A percentile compares a stretch with the other conserved stretches of the same genome.
These are phyloP conservation scores for Epinephelus malabaricus DNA, from an alignment of 2,797 vertebrate species.

Conservation along the genomic window DNA sequence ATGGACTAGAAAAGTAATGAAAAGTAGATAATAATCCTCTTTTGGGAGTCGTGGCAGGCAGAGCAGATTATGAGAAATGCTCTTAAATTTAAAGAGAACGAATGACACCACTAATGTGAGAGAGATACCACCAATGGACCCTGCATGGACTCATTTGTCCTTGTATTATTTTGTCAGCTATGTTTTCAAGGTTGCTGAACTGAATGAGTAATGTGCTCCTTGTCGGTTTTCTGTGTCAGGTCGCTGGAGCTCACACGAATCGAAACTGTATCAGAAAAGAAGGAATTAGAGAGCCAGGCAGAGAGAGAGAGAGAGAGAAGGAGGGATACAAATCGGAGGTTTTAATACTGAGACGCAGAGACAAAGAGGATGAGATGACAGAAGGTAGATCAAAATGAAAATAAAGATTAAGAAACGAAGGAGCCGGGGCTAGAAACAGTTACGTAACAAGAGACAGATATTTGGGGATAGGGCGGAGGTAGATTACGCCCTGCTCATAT, in stretches of 20 bases:
- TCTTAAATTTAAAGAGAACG: not conserved
- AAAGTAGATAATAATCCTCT: not conserved
- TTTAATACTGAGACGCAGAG: constrained; percentile 26
- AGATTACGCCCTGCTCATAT: constrained; percentile 9
- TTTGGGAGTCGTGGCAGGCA: not conserved
- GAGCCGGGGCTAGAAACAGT: constrained; percentile 20
- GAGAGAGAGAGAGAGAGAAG: not conserved
- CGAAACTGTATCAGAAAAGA: constrained; percentile 15
- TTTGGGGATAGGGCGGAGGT: constrained; percentile 1
- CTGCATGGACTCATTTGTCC: constrained; percentile 9
- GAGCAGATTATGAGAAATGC: not conserved
- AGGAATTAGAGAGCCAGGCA: not conserved
- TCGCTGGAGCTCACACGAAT: constrained; percentile 15
- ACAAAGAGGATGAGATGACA: constrained; percentile 36
- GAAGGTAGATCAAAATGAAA: constrained; percentile 33
- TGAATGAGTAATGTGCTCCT: constrained; percentile 12
- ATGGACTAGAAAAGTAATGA: not conserved
- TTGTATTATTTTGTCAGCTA: constrained; percentile 4
- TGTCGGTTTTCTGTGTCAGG: not conserved
- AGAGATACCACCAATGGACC: not conserved
- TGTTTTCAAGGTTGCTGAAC: constrained; percentile 2
- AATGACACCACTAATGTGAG: not conserved
- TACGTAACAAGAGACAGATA: constrained; percentile 35
- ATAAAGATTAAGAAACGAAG: constrained; percentile 37
- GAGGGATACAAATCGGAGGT: not conserved